Percentiles rank a stretch among this genome's conserved stretches.
Conservation (phyloP, 2,113 vertebrate species). For the Henicopernis longicauda region DNA sequence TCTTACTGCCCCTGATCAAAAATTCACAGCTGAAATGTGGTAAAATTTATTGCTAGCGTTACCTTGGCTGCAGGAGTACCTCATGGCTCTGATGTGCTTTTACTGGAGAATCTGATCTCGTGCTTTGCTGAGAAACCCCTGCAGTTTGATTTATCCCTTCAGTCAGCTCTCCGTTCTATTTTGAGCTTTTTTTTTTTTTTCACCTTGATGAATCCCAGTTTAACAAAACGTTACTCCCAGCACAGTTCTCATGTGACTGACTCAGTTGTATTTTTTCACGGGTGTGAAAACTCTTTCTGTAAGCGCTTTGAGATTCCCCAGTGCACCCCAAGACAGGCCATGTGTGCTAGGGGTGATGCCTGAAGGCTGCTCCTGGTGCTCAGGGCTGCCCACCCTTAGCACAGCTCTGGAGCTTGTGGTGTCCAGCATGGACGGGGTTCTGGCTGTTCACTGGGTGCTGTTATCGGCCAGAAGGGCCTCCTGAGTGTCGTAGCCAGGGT, state of each 20-base stretch:
- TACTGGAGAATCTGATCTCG: background rate
- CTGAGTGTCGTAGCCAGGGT: background rate
- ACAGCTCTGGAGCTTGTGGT: background rate
- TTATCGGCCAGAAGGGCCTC: background rate
- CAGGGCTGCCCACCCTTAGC: background rate
- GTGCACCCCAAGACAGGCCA: background rate
- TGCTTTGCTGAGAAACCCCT: background rate
- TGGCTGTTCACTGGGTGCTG: background rate
- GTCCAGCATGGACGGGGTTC: background rate
- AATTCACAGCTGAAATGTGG: background rate
- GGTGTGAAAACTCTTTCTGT: background rate
- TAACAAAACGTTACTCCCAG: background rate
- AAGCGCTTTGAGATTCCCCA: background rate
- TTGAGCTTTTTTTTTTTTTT: background rate
- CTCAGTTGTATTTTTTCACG: background rate
- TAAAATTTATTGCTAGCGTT: background rate
- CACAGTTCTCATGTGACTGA: background rate
- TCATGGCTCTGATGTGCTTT: background rate
- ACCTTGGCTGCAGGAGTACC: background rate
- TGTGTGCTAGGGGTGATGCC: background rate
- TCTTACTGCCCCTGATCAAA: background rate
- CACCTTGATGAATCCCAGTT: background rate
- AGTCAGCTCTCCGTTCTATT: background rate
- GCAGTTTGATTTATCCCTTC: background rate
- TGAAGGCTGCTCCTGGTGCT: background rate